Base-by-base conservation (phyloP, 2,888 invertebrate genomes). In the Mythimna lalbum region DNA sequence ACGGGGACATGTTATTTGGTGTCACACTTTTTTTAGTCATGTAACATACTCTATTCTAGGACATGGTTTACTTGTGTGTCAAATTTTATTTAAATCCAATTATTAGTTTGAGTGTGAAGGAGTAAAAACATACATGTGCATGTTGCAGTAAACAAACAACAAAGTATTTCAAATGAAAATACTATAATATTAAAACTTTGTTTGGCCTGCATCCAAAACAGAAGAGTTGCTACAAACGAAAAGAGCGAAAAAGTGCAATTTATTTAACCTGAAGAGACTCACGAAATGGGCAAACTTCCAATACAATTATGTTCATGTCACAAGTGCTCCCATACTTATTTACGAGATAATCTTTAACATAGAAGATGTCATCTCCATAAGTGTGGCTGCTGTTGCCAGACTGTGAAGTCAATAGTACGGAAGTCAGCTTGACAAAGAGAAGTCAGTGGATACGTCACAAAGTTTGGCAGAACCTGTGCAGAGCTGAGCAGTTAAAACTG, bases 211-310 rank as follows among this genome's bases (percentile, higher is more conserved):
- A 14, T 74, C 79, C 80, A 80, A 78, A 62, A 64, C 59, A 57
- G n/a, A 57, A 74, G 57, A 72, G 57, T 57, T 65, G 55, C 66
- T 69, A 67, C 33, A 1, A 1, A 33, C 47, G 49, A 33, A 50
- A 66, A 67, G 55, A 55, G 23, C n/a, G 52, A 63, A 69, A 68
- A 77, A 73, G 60, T 61, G 60, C 66, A 63, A 55, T 65, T 47
- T 78, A 71, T 50, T 67, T 56, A 75, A 81, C 52, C 39, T 72
- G 62, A 60, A 77, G 72, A 53, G 39, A 31, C 55, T 70, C 57
- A 39, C n/a, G 59, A 57, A 70, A 66, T 52, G 65, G 81, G 80
- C 82, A 80, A 0, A 17, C 7, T 52, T 82, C 79, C 80, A 80
- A 69, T 47, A 52, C 55, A 62, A 74, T 77, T 56, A 69, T 56